Percentiles rank a stretch among this genome's conserved stretches.
phyloP scores from a whole-genome alignment of 2,113 vertebrate genomes.

The Ammodytes marinus region DNA sequence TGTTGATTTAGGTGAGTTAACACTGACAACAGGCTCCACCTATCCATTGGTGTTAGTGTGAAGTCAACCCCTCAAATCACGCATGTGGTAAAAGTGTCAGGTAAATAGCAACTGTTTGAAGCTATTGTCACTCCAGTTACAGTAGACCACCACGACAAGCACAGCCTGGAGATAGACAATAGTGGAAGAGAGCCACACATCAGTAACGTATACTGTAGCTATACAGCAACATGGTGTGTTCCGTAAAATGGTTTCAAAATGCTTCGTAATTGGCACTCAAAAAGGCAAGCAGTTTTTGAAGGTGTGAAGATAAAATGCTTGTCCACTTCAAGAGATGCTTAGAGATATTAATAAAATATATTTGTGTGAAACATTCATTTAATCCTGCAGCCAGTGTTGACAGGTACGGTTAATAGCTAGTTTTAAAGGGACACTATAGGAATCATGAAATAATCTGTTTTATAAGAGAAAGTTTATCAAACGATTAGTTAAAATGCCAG shows the following conservation, averaged over 20 bases:
- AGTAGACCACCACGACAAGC: neutral
- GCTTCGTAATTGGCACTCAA: too few relatives aligned
- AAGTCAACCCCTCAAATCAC: neutral
- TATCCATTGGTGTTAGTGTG: conserved; percentile 23
- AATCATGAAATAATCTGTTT: too few relatives aligned
- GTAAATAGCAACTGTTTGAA: conserved; percentile 53
- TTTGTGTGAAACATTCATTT: neutral
- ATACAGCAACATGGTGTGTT: neutral
- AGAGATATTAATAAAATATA: neutral
- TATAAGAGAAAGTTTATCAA: neutral
- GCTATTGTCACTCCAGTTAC: conserved; percentile 38
- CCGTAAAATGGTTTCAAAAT: neutral
- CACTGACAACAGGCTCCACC: conserved; percentile 22
- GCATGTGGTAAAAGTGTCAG: conserved; percentile 33
- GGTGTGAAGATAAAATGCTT: too few relatives aligned
- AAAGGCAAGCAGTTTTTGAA: too few relatives aligned
- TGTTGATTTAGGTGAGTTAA: neutral
- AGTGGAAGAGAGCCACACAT: neutral
- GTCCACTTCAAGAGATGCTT: too few relatives aligned
- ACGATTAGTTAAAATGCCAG: neutral
- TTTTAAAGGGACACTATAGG: too few relatives aligned
- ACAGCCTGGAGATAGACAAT: neutral
- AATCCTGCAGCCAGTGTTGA: too few relatives aligned
- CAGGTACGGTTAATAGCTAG: too few relatives aligned
- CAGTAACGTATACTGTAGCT: neutral